Conservation (phyloP, 2,797 vertebrate genomes). For the Sylvia borin region DNA sequence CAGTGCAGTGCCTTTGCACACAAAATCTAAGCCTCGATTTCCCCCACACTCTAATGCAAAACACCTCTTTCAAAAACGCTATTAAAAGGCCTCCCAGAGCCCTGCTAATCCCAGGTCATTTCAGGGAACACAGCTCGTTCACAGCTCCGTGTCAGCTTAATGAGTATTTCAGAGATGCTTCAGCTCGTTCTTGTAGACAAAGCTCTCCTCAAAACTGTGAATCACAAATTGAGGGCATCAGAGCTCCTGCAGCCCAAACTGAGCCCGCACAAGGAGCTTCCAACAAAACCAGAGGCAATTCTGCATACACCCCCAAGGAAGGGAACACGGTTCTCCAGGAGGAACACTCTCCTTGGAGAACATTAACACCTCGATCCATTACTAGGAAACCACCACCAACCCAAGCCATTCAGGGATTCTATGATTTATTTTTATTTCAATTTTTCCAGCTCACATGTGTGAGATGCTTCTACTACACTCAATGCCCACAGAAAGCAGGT, state of each 20-base stretch:
- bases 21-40: neutral
- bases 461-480: neutral
- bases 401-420: neutral
- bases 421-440: neutral
- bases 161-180: neutral
- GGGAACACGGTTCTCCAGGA: accelerated
- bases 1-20: neutral
- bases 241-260: neutral
- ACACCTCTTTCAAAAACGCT: neutral
- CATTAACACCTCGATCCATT: neutral
- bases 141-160: neutral
- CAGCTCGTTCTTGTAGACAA: neutral
- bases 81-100: neutral
- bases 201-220: neutral
- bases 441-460: neutral
- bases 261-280: neutral
- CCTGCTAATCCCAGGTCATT: neutral
- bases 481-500: neutral
- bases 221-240: neutral
- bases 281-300: neutral
- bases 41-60: neutral
- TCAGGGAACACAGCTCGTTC: neutral
- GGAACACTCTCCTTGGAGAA: neutral
- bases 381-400: neutral
- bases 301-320: accelerated